phyloP scores from a whole-genome alignment of 35 echinoderm and acorn worm genomes.

The Anneissia japonica region DNA sequence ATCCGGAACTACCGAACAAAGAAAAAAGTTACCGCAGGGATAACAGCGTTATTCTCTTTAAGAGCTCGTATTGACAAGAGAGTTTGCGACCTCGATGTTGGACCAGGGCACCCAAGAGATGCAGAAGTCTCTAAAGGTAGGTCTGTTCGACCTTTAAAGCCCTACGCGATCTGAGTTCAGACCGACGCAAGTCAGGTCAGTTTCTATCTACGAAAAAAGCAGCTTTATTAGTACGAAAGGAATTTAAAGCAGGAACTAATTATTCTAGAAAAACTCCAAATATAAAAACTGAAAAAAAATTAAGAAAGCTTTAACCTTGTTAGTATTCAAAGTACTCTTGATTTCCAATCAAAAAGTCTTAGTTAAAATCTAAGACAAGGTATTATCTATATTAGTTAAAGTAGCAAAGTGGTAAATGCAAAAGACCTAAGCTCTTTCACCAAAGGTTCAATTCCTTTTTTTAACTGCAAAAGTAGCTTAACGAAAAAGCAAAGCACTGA shows the following conservation, averaged over 20 bases:
- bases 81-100: conserved; percentile 98
- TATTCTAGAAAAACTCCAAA: not conserved
- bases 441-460: not conserved
- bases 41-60: conserved; percentile 89
- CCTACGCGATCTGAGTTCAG: conserved; percentile 96
- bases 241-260: conserved; percentile 8
- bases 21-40: conserved; percentile 84
- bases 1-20: not conserved
- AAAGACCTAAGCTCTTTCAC: not conserved
- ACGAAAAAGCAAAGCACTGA: conserved; percentile 72
- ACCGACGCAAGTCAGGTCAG: conserved; percentile 89
- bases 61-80: conserved; percentile 76
- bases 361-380: not conserved
- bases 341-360: not conserved
- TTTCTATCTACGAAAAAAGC: conserved; percentile 63
- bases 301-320: not conserved
- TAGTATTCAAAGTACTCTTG: not conserved
- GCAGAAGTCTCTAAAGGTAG: conserved; percentile 63
- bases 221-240: conserved; percentile 71
- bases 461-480: conserved; percentile 48
- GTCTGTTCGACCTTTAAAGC: conserved; percentile 86
- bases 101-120: conserved; percentile 59
- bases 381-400: too few relatives aligned
- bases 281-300: not conserved
- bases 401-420: not conserved